Percentiles rank a stretch among this genome's conserved stretches.
Evolutionary conservation across 2,113 vertebrate genomes (phyloP).

Genomic region (Promerops cafer): DNA sequence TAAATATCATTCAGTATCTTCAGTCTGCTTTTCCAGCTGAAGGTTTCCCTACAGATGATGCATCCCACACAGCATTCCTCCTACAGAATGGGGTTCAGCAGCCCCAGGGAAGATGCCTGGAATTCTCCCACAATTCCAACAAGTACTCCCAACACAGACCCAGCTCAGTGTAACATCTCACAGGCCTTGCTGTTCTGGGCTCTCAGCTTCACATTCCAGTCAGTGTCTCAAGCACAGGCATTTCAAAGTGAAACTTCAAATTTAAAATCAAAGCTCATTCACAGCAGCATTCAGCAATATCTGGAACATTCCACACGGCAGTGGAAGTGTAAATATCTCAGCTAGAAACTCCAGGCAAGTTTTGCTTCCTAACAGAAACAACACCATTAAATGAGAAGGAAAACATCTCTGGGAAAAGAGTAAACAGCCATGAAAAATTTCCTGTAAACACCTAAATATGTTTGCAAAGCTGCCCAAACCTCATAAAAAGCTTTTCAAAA

Average conservation of each 20-base stretch:
- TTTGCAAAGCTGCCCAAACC: constrained; percentile 18
- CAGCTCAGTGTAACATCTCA: background rate
- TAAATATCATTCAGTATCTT: background rate
- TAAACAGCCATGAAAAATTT: constrained; percentile 33
- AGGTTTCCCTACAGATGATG: background rate
- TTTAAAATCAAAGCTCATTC: background rate
- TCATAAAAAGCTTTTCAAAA: constrained; percentile 51
- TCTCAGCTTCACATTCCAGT: background rate
- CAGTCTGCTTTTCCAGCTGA: background rate
- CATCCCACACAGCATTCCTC: background rate
- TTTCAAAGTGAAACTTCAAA: background rate
- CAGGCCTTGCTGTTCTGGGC: background rate
- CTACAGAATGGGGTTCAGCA: background rate
- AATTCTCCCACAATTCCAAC: background rate
- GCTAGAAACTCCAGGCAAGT: background rate
- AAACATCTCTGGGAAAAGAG: constrained; percentile 48
- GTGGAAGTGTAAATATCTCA: background rate
- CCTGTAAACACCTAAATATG: constrained; percentile 8
- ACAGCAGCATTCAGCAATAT: background rate
- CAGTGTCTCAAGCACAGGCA: background rate
- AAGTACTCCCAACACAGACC: background rate
- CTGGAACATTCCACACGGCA: constrained; percentile 12
- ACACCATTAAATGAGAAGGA: constrained; percentile 2
- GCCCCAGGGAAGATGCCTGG: background rate
- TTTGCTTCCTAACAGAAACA: constrained; percentile 51